These are phyloP conservation scores for Elephantulus edwardii DNA, from an alignment of 2,113 vertebrate genomes.

Conservation along the genomic window DNA sequence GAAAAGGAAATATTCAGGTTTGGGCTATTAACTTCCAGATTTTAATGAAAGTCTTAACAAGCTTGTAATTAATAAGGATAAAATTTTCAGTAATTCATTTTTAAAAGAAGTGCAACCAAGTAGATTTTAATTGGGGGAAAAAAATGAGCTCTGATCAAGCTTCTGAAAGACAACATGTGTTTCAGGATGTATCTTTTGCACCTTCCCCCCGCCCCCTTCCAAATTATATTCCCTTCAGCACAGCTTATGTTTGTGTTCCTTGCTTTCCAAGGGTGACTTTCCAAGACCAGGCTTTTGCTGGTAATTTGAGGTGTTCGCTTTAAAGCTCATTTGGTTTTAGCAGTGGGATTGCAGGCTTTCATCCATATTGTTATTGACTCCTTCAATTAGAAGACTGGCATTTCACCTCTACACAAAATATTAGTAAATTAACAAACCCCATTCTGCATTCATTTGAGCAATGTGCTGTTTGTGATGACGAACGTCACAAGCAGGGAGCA, in stretches of 20 bases:
- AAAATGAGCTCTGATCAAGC: not conserved
- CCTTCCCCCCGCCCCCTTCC: not conserved
- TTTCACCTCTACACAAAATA: slow-evolving; percentile 70
- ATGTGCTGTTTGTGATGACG: slow-evolving; percentile 47
- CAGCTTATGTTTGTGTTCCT: slow-evolving; percentile 7
- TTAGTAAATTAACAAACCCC: slow-evolving; percentile 69
- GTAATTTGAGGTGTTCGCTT: slow-evolving; percentile 53
- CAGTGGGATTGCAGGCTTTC: slow-evolving; percentile 26
- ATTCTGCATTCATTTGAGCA: slow-evolving; percentile 70
- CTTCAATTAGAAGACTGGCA: slow-evolving; percentile 54
- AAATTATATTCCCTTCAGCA: slow-evolving; percentile 4
- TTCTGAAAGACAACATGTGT: not conserved
- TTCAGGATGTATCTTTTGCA: not conserved
- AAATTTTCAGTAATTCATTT: not conserved
- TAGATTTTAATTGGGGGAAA: not conserved
- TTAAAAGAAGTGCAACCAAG: slow-evolving; percentile 10
- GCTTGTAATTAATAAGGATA: not conserved
- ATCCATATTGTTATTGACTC: slow-evolving; percentile 4
- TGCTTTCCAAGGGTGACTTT: slow-evolving; percentile 48
- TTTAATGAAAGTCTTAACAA: slow-evolving; percentile 37
- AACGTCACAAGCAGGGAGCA: slow-evolving; percentile 53
- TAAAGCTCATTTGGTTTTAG: slow-evolving; percentile 33
- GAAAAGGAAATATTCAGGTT: slow-evolving; percentile 10
- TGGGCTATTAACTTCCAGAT: not conserved
- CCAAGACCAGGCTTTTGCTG: slow-evolving; percentile 20